Evolutionary conservation across 2,113 vertebrate species (phyloP).

Genomic region (Mesembrinibis cayennensis): DNA sequence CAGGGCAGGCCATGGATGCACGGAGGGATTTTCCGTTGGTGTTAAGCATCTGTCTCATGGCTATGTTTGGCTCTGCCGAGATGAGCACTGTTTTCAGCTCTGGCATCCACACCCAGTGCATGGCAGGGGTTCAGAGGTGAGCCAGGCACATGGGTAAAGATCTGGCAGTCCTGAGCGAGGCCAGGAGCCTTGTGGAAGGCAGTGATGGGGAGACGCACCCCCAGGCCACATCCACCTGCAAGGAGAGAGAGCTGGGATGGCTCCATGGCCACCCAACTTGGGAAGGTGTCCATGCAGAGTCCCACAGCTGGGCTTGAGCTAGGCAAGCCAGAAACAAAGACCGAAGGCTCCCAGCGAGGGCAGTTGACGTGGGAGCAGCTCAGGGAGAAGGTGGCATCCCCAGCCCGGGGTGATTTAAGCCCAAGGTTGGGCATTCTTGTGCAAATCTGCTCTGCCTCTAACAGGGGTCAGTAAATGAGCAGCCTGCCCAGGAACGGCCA

Average conservation of each 20-base stretch:
- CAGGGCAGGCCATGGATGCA: neutral
- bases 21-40: neutral
- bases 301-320: neutral
- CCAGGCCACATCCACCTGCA: neutral
- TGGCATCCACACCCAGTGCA: neutral
- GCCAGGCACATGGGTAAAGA: neutral
- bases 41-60: neutral
- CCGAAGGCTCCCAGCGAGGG: neutral
- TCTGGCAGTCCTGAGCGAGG: neutral
- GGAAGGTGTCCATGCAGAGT: neutral
- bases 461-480: neutral
- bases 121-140: neutral
- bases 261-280: neutral
- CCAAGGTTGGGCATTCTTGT: neutral
- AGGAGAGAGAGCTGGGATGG: neutral
- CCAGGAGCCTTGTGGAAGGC: neutral
- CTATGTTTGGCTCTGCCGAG: neutral
- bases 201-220: fast-evolving
- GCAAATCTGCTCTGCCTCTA: neutral
- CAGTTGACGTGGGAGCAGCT: neutral
- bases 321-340: neutral
- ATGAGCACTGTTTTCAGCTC: neutral
- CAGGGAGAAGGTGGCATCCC: neutral
- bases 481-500: neutral
- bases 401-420: neutral